phyloP scores from a whole-genome alignment of 2,113 vertebrate species.

The Aldabrachelys gigantea region DNA sequence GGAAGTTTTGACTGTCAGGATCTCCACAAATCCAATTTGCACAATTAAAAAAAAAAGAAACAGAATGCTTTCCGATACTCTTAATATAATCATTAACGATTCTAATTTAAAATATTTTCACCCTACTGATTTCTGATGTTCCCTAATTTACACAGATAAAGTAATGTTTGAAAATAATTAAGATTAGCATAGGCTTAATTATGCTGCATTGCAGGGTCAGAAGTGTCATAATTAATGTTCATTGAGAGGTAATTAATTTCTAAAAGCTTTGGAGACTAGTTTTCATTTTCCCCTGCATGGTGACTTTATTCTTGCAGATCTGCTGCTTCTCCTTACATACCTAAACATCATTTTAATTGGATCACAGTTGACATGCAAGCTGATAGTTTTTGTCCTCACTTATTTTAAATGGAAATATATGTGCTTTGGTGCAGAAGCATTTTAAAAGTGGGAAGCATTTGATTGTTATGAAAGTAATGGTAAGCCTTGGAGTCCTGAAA shows the following conservation, averaged over 20 bases:
- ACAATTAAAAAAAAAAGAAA: constrained; percentile 24
- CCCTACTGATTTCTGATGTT: constrained; percentile 48
- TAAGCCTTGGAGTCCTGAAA: not conserved
- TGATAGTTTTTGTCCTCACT: rapidly evolving
- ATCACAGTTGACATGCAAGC: rapidly evolving
- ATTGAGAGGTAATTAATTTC: constrained; percentile 56
- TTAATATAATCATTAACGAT: constrained; percentile 21
- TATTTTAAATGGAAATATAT: rapidly evolving
- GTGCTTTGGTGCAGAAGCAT: rapidly evolving
- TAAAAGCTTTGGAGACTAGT: constrained; percentile 17
- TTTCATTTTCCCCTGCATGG: not conserved
- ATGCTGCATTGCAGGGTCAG: constrained; percentile 45
- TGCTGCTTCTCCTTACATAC: not conserved
- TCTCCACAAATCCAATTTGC: constrained; percentile 13
- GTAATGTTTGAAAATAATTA: constrained; percentile 57
- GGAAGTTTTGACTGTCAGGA: constrained; percentile 46
- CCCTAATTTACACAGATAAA: constrained; percentile 52
- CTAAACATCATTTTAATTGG: not conserved
- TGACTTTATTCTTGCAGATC: not conserved
- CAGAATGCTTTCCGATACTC: constrained; percentile 15
- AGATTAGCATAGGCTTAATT: constrained; percentile 57
- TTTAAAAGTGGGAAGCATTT: not conserved
- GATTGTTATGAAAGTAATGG: not conserved
- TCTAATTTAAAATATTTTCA: constrained; percentile 45
- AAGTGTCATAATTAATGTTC: constrained; percentile 29